Evolutionary conservation across 2,888 invertebrate genomes (phyloP), one percentile per base, ranked within the genome.

Genomic region (Eupelmus urozonus): DNA sequence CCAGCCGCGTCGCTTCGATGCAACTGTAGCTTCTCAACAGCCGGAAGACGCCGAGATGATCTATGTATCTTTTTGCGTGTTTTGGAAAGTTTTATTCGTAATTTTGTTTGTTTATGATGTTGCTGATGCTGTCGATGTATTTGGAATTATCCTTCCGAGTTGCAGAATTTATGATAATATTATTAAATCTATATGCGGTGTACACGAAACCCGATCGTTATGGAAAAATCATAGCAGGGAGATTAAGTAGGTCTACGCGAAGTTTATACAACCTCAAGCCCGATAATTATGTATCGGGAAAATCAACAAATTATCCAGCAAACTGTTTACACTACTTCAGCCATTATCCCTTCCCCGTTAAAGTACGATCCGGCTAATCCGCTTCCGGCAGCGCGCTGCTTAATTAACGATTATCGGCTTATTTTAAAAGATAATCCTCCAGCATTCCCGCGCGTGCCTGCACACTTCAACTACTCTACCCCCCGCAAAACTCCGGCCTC

Each of bases 21-120:
- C 62, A 75, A 75, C 69, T 67, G n/a, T n/a, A n/a, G 9, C 1
- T 18, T 3, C 1, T 42, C 18, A 1, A 67, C 16, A 23, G 23
- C n/a, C 34, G 34, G 34, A n/a, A 34, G 34, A 34, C 9, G 9
- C 34, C 34, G 45, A n/a, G n/a, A n/a, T n/a, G n/a, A n/a, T n/a
- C n/a, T n/a, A n/a, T n/a, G n/a, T n/a, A n/a, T n/a, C n/a, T n/a
- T n/a, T n/a, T n/a, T n/a, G n/a, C n/a, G n/a, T n/a, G n/a, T n/a
- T n/a, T n/a, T n/a, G n/a, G n/a, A n/a, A n/a, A n/a, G n/a, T n/a
- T n/a, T n/a, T n/a, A n/a, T n/a, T n/a, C n/a, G n/a, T n/a, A n/a
- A n/a, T n/a, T n/a, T n/a, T n/a, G n/a, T n/a, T n/a, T n/a, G n/a
- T n/a, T n/a, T n/a, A n/a, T n/a, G n/a, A n/a, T n/a, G n/a, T n/a